These are phyloP conservation scores for Protaetia brevitarsis DNA, from an alignment of 1,140 invertebrate species.

Conservation along the genomic window DNA sequence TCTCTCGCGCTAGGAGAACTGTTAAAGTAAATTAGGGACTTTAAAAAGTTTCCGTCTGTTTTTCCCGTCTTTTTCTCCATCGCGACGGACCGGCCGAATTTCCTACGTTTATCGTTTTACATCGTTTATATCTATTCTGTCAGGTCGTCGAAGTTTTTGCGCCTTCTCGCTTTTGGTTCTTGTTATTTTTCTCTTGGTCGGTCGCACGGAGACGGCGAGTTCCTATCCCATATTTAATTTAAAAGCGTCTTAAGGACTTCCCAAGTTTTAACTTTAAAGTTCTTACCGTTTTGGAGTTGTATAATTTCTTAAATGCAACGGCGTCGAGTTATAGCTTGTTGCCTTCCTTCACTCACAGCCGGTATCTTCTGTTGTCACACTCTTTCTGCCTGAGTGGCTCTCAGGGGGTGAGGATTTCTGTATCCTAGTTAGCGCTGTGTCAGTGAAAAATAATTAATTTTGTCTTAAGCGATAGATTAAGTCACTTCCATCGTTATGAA, in stretches of 20 bases:
- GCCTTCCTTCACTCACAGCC: too few species aligned
- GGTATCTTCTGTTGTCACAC: too few species aligned
- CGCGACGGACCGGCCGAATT: not conserved
- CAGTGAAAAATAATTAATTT: too few species aligned
- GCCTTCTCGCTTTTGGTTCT: not conserved
- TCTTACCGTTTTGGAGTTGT: not conserved
- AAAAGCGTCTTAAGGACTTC: constrained; percentile 14
- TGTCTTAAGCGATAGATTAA: too few species aligned
- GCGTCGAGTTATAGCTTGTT: not conserved
- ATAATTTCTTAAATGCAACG: constrained; percentile 9
- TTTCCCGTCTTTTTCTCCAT: not conserved
- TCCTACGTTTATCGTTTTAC: not conserved
- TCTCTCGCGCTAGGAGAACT: not conserved
- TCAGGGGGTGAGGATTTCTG: too few species aligned
- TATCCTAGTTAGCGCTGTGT: too few species aligned
- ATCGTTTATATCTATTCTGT: constrained; percentile 18
- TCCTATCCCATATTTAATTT: not conserved
- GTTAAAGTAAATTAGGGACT: constrained; percentile 6
- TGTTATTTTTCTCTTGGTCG: not conserved
- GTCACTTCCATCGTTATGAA: too few species aligned
- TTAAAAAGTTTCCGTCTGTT: constrained; percentile 6
- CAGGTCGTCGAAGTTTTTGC: not conserved
- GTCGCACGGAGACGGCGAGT: not conserved
- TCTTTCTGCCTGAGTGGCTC: too few species aligned
- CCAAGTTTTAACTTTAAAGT: not conserved